Base-by-base conservation (phyloP, 2,888 invertebrate species). In the Harmothoe impar region DNA sequence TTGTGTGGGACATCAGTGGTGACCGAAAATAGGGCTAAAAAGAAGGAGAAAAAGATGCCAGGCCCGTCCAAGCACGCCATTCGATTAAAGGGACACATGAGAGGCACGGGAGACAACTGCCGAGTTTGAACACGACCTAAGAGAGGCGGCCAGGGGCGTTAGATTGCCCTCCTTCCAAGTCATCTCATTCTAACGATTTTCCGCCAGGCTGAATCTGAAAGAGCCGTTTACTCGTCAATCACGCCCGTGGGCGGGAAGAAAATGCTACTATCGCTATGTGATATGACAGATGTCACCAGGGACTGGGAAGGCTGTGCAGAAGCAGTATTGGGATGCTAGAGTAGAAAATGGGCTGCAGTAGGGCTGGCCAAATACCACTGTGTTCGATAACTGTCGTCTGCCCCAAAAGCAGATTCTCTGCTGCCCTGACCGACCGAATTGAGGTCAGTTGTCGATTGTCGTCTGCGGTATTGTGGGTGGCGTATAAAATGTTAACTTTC, bases 141-240 rank as follows among this genome's bases (percentile, higher is more conserved):
- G 56, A 54, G 31, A 29, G 54, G n/a, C 20, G 29, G 62, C 29
- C 12, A 17, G 56, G n/a, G 56, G 88, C 68, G 29, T 23, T 52
- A 56, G 56, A 56, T 56, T 56, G 56, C 15, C 20, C 31, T 33
- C 54, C 56, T 88, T 62, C 56, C 17, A 29, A 88, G 29, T 88
- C 88, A 88, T 62, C 56, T 72, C 72, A 29, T 72, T 72, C 72
- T 72, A 72, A 29, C 25, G 72, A 72, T 72, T 72, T 72, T 72
- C 72, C 72, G 72, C 72, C 72, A 23, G 25, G 29, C 25, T 23
- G 72, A 72, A 72, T 72, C 72, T 72, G 29, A 72, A 72, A 72
- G 72, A 25, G 31, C 25, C n/a, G 1, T 72, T 15, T 72, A 29
- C 72, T 72, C 29, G 29, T 72, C 72, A 72, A 72, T 72, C 72